Evolutionary conservation across 2,888 invertebrate genomes (phyloP).

Genomic region (Drosophila nigricruria): DNA sequence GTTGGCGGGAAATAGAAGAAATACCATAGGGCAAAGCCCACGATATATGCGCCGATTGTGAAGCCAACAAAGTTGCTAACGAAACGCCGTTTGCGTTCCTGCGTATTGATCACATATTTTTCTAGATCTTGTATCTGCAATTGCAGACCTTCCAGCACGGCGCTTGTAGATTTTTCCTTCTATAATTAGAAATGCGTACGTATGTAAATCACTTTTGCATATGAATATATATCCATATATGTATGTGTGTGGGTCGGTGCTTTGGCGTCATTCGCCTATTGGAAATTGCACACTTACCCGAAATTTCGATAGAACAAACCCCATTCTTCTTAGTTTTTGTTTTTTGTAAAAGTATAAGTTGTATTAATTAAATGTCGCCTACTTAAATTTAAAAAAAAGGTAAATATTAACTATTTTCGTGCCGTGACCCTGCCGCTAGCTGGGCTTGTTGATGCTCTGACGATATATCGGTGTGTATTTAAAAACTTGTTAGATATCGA

Average conservation of each 20-base stretch:
- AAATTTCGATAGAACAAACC: slow-evolving; percentile 89
- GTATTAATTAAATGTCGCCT: slow-evolving; percentile 36
- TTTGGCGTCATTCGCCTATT: slow-evolving; percentile 28
- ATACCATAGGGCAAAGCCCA: slow-evolving; percentile 91
- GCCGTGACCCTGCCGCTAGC: slow-evolving; percentile 48
- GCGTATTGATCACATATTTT: slow-evolving; percentile 91
- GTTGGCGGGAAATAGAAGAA: slow-evolving; percentile 92
- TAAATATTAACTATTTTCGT: slow-evolving; percentile 49
- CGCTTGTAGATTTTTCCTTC: slow-evolving; percentile 86
- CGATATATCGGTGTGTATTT: slow-evolving; percentile 24
- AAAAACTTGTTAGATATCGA: slow-evolving; percentile 3
- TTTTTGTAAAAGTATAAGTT: slow-evolving; percentile 7
- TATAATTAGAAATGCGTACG: slow-evolving; percentile 81
- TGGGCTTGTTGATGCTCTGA: slow-evolving; percentile 45
- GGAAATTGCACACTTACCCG: slow-evolving; percentile 86
- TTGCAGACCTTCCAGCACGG: slow-evolving; percentile 90
- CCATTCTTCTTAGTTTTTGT: slow-evolving; percentile 86
- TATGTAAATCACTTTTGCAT: slow-evolving; percentile 43
- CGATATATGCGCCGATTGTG: slow-evolving; percentile 89
- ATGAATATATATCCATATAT: slow-evolving; percentile 20
- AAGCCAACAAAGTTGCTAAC: slow-evolving; percentile 91
- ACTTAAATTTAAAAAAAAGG: slow-evolving; percentile 59
- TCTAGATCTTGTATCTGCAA: slow-evolving; percentile 93
- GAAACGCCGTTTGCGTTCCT: slow-evolving; percentile 92
- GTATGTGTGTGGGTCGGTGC: slow-evolving; percentile 20